Conservation (phyloP, 2,888 invertebrate genomes). For the Nycteola revayana region DNA sequence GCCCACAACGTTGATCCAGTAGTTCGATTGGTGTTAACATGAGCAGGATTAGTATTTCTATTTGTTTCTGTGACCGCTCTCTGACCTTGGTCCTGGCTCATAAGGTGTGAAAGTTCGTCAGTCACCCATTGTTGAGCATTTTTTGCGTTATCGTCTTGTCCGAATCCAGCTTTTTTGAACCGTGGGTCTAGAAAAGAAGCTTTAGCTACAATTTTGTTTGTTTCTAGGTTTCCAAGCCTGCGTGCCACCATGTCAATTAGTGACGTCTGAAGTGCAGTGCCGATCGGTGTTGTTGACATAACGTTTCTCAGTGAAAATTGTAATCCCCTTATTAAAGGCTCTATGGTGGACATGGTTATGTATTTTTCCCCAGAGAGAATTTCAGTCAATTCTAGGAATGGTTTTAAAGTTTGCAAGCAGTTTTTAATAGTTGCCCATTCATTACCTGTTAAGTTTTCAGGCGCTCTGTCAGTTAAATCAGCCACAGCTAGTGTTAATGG, state of each 20-base stretch:
- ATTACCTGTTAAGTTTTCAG: neutral
- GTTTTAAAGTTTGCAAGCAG: neutral
- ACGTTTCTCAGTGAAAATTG: neutral
- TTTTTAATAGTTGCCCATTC: neutral
- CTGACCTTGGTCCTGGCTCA: too few species aligned
- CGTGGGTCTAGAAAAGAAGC: conserved; percentile 5
- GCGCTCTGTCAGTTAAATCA: conserved; percentile 12
- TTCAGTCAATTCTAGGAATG: neutral
- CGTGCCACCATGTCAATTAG: neutral
- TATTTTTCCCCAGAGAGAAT: neutral
- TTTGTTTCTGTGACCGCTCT: neutral
- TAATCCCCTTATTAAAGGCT: neutral
- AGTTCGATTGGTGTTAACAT: neutral
- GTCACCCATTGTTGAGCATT: conserved; percentile 4
- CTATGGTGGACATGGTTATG: neutral
- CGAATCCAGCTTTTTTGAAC: conserved; percentile 5
- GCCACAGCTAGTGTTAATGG: conserved; percentile 14
- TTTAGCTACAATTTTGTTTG: conserved; percentile 1
- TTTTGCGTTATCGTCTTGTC: neutral
- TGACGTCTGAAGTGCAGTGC: neutral
- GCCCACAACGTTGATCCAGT: neutral
- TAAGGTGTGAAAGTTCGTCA: neutral
- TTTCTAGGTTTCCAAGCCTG: neutral
- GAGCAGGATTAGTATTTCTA: neutral
- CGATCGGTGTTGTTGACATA: neutral